Percentiles rank a stretch among this genome's conserved stretches.
Conservation (phyloP, 2,797 vertebrate genomes). For the Lacerta bilineata region DNA sequence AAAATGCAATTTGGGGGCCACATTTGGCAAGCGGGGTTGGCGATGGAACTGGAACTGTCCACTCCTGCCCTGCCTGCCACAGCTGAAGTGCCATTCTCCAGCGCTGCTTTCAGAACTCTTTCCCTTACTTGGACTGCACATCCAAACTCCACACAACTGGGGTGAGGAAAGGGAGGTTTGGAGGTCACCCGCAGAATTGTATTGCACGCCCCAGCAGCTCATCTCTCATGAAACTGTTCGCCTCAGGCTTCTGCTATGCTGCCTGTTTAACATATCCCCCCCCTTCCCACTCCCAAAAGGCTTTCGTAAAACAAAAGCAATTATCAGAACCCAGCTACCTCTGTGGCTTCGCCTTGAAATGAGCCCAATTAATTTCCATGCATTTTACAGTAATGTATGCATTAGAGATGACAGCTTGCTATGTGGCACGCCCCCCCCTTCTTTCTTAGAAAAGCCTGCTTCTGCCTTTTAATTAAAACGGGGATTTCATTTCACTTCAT, state of each 20-base stretch:
- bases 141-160: too few relatives aligned
- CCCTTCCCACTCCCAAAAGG: conserved; percentile 22
- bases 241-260: conserved; percentile 40
- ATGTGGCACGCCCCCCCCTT: neutral
- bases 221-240: neutral
- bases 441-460: conserved; percentile 67
- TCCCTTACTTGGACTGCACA: neutral
- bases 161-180: neutral
- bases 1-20: neutral
- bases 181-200: neutral
- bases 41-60: neutral
- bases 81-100: neutral
- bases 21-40: neutral
- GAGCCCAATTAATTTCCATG: conserved; percentile 75
- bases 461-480: conserved; percentile 76
- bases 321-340: conserved; percentile 62
- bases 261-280: conserved; percentile 60
- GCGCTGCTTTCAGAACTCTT: neutral
- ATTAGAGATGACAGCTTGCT: conserved; percentile 55
- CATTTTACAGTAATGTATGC: conserved; percentile 77
- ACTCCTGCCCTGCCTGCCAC: neutral
- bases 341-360: conserved; percentile 68
- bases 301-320: conserved; percentile 68
- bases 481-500: conserved; percentile 51
- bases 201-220: too few relatives aligned